phyloP scores from a whole-genome alignment of 2,888 invertebrate genomes.

The Tetragnatha montana region DNA sequence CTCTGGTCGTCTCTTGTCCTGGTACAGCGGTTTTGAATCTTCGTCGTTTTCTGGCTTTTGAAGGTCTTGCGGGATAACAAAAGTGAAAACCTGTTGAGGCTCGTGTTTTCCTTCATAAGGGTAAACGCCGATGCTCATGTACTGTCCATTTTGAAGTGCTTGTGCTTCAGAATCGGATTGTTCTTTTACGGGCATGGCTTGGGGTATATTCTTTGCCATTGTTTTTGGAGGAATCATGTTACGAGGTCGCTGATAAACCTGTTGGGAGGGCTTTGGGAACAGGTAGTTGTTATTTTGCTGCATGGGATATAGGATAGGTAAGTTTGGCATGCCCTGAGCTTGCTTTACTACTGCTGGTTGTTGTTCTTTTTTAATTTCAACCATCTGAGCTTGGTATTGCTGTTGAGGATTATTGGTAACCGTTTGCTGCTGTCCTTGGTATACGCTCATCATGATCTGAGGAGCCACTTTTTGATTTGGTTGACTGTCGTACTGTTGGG shows the following conservation, averaged over 20 bases:
- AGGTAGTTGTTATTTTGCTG: background rate
- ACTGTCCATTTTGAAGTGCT: conserved; percentile 1
- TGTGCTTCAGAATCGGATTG: conserved; percentile 5
- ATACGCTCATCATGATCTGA: background rate
- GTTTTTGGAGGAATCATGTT: background rate
- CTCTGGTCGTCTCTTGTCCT: background rate
- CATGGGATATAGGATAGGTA: background rate
- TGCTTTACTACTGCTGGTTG: background rate
- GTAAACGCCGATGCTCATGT: conserved; percentile 46
- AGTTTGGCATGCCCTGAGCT: background rate
- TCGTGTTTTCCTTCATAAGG: conserved; percentile 4
- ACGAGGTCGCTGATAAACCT: background rate
- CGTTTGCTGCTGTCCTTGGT: background rate
- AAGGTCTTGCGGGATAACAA: background rate
- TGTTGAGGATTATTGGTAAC: background rate
- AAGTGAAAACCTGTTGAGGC: conserved; percentile 28
- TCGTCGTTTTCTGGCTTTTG: background rate
- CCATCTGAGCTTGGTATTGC: conserved; percentile 1
- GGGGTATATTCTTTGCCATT: background rate
- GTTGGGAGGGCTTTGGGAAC: background rate
- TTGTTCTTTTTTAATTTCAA: background rate
- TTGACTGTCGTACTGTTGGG: background rate
- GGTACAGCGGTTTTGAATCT: background rate
- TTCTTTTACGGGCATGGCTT: background rate
- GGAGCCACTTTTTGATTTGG: background rate